Base-by-base conservation (phyloP, 2,888 invertebrate genomes). In the Noctua janthe region DNA sequence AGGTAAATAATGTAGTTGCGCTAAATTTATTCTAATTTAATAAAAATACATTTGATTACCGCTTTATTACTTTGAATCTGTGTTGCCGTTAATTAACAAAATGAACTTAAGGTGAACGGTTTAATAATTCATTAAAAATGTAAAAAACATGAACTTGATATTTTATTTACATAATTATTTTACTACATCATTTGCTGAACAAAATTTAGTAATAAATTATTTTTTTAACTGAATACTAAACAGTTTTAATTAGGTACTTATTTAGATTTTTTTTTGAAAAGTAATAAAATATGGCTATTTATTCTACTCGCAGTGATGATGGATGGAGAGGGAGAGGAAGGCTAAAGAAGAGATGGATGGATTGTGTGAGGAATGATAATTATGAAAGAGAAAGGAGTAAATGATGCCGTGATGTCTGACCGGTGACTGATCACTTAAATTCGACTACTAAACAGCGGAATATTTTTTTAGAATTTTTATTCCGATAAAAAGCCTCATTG, bases 121-220 rank as follows among this genome's bases (percentile, higher is more conserved):
- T 74, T 17, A 54, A 35, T 54, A 62, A 39, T 56, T 70, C 15
- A 71, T 72, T 15, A 54, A 59, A 51, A 62, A 13, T 59, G 2
- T 43, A 66, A 82, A 80, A 81, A 72, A 10, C 8, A 4, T 62
- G 54, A 81, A 39, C 64, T 82, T 67, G n/a, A 67, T 69, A 59
- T 62, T 51, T 51, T 1, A 76, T 67, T 67, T 15, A 59, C 11
- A 76, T 71, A 39, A 62, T 82, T 81, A 81, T 71, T 66, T 69
- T 75, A 81, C 7, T 23, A 29, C 15, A 70, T 59, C 11, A 35
- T 81, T 74, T n/a, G 47, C 20, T 62, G 29, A 39, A 62, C 13
- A 70, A 81, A 29, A 75, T 75, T 39, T 13, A 20, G 15, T 62
- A 35, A 51, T 69, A 67, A 64, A 59, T 74, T 51, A 70, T 75